Evolutionary conservation across 92 coral and sea anemone species (phyloP).

Genomic region (Parazoanthus atlanticus): DNA sequence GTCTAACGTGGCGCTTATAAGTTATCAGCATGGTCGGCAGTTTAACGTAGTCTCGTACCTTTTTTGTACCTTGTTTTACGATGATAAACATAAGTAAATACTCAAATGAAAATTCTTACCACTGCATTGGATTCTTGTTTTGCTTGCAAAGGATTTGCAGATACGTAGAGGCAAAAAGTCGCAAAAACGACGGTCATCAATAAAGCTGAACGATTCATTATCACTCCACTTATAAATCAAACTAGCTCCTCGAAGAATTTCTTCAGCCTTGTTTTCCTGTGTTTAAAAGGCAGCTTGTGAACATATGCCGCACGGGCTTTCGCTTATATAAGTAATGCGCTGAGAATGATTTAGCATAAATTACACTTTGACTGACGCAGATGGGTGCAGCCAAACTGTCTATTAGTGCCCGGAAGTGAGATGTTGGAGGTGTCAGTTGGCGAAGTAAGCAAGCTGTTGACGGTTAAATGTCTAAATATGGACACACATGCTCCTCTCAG

Average conservation of each 20-base stretch:
- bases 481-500: neutral
- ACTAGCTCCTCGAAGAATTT: neutral
- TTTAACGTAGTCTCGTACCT: neutral
- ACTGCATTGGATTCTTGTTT: neutral
- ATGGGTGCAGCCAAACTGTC: neutral
- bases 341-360: neutral
- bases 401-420: neutral
- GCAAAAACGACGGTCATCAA: neutral
- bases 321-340: neutral
- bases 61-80: neutral
- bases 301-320: neutral
- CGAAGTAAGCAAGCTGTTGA: conserved; percentile 7
- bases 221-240: neutral
- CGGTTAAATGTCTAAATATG: conserved; percentile 9
- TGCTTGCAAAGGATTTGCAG: conserved; percentile 6
- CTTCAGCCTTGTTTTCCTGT: neutral
- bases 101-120: neutral
- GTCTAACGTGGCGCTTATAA: too few relatives aligned
- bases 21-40: neutral
- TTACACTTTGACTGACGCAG: conserved; percentile 21
- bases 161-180: neutral
- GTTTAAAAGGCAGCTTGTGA: neutral
- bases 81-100: neutral
- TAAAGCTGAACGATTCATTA: neutral
- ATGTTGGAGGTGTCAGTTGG: neutral